Evolutionary conservation across 1,140 invertebrate species (phyloP), one percentile per base, ranked within the genome.

Genomic region (Gerris buenoi): DNA sequence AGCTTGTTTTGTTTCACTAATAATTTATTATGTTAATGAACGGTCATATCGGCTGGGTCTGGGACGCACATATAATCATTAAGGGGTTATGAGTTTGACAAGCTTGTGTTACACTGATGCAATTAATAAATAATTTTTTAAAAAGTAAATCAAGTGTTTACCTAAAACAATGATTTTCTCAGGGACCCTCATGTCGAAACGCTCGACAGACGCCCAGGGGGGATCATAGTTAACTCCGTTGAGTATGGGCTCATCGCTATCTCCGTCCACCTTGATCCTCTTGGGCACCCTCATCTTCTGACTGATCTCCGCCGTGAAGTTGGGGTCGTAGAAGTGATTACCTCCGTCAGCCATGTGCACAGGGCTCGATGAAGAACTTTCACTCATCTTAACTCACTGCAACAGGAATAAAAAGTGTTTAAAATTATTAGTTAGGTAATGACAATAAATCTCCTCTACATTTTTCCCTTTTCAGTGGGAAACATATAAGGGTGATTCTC

Each of bases 171-270:
- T 80, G 76, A 95, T 94, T 73, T 90, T 81, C 71, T 93, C 91
- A n/a, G 91, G 91, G 27, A 95, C 91, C 74, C 86, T 86, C 91
- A 94, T 95, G 69, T 89, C 84, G 76, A 88, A 84, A 78, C 88
- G 88, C 70, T 90, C 87, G 74, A 79, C 79, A 15, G 74, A 66
- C 76, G 82, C 83, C 87, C 87, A 89, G 28, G 77, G 79, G 28
- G 77, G 79, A 66, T 80, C 78, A 27, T 79, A 67, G 46, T 26
- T 78, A 14, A 80, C 63, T 23, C 82, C 82, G 77, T 85, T 86
- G 29, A 79, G 81, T 63, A 77, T 75, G 74, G 68, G 68, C 2
- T 75, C 66, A 71, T 83, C 83, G 68, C 82, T 84, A 69, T 83
- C 85, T 15, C 86, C 86, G 68, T 81, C 84, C 75, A 90, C 82